Base-by-base conservation (phyloP, 2,113 vertebrate genomes). In the Eubucco bourcierii region DNA sequence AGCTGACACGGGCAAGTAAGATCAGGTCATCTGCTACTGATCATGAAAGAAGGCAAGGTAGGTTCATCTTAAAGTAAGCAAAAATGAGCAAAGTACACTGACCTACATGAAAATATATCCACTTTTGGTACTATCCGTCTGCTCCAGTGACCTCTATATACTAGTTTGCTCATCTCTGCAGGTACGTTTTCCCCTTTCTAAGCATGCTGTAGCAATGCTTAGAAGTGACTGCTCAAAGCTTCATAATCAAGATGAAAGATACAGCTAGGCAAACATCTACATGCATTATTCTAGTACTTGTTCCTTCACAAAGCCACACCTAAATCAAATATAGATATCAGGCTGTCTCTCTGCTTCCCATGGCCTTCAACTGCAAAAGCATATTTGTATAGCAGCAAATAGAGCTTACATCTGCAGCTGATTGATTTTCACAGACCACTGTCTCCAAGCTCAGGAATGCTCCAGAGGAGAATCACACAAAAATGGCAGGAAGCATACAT, bases 131-230 rank as follows among this genome's bases (percentile, higher is more conserved):
- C 24, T 65, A 27, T 78, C 21, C 28, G n/a, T 19, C 52, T 80
- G 25, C 16, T 13, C 18, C 4, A 0, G 4, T 77, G 56, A 31
- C 37, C 7, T 31, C 46, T 21, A 1, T 2, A 15, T 63, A 8
- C 16, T 68, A 24, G 10, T 37, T 29, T 80, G 8, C 39, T 44
- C 25, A 14, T 37, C 46, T 31, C 53, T 47, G 44, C 37, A 83
- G 33, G 41, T 15, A 15, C 4, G 3, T 25, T 59, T 50, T 12
- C 66, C n/a, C n/a, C n/a, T n/a, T n/a, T n/a, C n/a, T n/a, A n/a
- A n/a, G n/a, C n/a, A n/a, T n/a, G 41, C 64, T 52, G 31, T 25
- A 65, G 50, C 66, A 34, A 28, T 19, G 14, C 58, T 75, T 60
- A 27, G 11, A 72, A 81, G 33, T 27, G 47, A 29, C 39, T 53